Conservation (phyloP, 2,797 vertebrate species). For the Mormyrops attenuatus region DNA sequence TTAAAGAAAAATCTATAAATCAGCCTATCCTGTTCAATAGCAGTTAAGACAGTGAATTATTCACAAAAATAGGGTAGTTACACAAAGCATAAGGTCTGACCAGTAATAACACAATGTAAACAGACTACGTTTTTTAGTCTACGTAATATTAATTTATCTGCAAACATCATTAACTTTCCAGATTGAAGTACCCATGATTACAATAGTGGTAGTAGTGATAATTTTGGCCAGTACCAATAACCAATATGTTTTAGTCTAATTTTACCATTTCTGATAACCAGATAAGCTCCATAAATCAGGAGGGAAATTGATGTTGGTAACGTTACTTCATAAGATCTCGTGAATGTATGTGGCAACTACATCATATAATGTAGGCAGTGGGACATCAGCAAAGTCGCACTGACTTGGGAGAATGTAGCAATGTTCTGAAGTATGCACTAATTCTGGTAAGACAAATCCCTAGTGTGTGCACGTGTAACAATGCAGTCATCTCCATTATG, state of each 20-base stretch:
- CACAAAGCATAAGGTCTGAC: neutral
- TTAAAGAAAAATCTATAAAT: neutral
- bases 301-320: neutral
- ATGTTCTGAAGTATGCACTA: neutral
- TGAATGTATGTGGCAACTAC: neutral
- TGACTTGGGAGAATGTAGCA: neutral
- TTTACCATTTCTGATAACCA: neutral
- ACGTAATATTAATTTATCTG: neutral
- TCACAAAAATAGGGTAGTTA: neutral
- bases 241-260: neutral
- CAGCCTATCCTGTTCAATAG: neutral
- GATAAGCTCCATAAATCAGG: neutral
- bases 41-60: neutral
- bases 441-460: neutral
- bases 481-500: neutral
- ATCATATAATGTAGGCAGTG: neutral
- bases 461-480: neutral
- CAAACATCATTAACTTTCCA: neutral
- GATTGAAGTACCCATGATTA: neutral
- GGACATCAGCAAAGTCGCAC: neutral
- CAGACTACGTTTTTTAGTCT: neutral
- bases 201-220: neutral
- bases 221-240: neutral
- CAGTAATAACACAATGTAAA: neutral
- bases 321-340: neutral